phyloP scores from a whole-genome alignment of 1,140 invertebrate species.

The Nasonia longicornis region DNA sequence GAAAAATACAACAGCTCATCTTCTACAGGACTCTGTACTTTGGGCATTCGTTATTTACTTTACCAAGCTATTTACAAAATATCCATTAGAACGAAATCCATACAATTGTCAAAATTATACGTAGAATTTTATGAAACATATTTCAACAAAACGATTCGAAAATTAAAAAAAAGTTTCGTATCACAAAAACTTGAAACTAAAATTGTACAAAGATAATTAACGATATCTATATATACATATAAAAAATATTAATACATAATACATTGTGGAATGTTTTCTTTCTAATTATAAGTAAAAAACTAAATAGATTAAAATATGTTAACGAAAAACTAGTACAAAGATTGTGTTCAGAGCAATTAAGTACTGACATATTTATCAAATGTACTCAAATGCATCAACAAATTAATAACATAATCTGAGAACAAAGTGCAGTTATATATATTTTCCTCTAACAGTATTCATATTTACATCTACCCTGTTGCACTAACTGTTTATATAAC shows the following conservation, averaged over 20 bases:
- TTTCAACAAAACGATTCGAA: not conserved
- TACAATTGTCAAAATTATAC: not conserved
- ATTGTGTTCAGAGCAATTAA: conserved; percentile 9
- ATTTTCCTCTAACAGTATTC: not conserved
- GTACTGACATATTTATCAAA: conserved; percentile 30
- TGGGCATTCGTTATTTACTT: conserved; percentile 3
- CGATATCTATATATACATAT: not conserved
- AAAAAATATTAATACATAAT: conserved; percentile 10
- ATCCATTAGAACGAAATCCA: not conserved
- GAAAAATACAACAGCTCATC: conserved; percentile 37
- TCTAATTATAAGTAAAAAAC: not conserved
- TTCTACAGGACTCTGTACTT: conserved; percentile 37
- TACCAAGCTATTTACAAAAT: conserved; percentile 29
- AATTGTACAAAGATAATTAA: not conserved
- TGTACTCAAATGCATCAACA: conserved; percentile 2
- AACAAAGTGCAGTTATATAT: not conserved
- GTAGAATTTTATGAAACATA: not conserved
- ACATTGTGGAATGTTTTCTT: conserved; percentile 27
- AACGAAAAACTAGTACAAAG: not conserved
- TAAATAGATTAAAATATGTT: not conserved
- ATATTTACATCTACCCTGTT: conserved; percentile 53
- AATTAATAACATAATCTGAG: not conserved
- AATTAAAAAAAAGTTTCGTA: not conserved
- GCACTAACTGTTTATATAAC: conserved; percentile 50
- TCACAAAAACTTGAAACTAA: not conserved